phyloP scores from a whole-genome alignment of 2,797 vertebrate genomes.

The Agapornis canus region DNA sequence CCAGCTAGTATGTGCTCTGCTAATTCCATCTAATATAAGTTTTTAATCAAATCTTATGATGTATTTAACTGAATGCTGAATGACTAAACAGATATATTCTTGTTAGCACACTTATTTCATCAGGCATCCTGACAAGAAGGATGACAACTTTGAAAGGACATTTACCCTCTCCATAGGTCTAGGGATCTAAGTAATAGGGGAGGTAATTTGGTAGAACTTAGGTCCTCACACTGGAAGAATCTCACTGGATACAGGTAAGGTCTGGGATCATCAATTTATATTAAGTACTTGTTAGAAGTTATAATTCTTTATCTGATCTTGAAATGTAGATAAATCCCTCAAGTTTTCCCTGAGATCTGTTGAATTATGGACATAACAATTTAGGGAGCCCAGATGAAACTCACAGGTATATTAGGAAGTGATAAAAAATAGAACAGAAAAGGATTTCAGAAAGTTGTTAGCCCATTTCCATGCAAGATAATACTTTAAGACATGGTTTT shows the following conservation, averaged over 20 bases:
- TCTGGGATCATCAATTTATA: background rate
- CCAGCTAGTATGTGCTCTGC: background rate
- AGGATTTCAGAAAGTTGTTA: background rate
- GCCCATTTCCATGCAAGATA: background rate
- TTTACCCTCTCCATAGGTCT: background rate
- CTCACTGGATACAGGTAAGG: background rate
- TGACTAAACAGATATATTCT: background rate
- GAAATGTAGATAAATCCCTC: background rate
- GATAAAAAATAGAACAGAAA: background rate
- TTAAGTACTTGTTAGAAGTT: background rate
- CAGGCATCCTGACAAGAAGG: background rate
- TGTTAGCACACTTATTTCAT: background rate
- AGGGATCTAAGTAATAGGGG: background rate
- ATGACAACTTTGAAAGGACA: background rate
- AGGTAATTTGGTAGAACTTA: background rate
- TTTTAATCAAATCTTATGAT: background rate
- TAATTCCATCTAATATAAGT: background rate
- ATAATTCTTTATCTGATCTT: background rate
- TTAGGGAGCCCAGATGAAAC: background rate
- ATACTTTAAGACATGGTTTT: background rate
- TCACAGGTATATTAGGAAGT: background rate
- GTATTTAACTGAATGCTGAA: background rate
- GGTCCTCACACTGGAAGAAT: background rate
- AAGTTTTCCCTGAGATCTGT: background rate
- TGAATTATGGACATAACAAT: background rate